Base-by-base conservation (phyloP, 2,888 invertebrate genomes). In the Spialia ferax region DNA sequence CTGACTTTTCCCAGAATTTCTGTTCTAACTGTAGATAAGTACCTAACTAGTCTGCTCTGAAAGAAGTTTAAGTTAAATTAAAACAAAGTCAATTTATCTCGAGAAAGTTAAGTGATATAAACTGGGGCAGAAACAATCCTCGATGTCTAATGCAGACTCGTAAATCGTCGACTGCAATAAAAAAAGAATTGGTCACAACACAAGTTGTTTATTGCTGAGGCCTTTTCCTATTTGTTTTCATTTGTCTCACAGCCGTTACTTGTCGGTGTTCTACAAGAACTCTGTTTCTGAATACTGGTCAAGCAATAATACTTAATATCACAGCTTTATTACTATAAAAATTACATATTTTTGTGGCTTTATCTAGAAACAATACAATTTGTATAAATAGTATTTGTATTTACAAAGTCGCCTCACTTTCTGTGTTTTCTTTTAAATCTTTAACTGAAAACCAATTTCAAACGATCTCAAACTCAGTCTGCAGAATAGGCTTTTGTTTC, bases 181-280 rank as follows among this genome's bases (percentile, higher is more conserved):
- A 66, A 48, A 87, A 81, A 78, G 80, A 73, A 74, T 75, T 72
- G 70, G 78, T 77, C 74, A 77, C 78, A 80, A 77, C 77, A 77
- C 77, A 70, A 79, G 76, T 77, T 79, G 86, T 87, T 86, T 87
- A 82, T 87, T 81, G 81, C 79, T 70, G 75, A 74, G 72, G 79
- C 79, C 84, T 86, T 82, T 81, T 82, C 79, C 81, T 86, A 85
- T 89, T 89, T 87, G 85, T 88, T 85, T 88, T 82, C 86, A 86
- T 89, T 89, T 86, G 85, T 85, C 13, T 18, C 23, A 38, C 32
- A 22, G 55, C 42, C 29, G 18, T 63, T 63, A 54, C 54, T 63
- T 42, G 54, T 48, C 69, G 69, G 71, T 72, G 71, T 71, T 70
- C 71, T 70, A 70, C 42, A 5, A n/a, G 59, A 42, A 38, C 7